Percentiles rank a stretch among this genome's conserved stretches.
Evolutionary conservation across 53 echinoderm and acorn worm species (phyloP).

Genomic region (Echinometra lucunter): DNA sequence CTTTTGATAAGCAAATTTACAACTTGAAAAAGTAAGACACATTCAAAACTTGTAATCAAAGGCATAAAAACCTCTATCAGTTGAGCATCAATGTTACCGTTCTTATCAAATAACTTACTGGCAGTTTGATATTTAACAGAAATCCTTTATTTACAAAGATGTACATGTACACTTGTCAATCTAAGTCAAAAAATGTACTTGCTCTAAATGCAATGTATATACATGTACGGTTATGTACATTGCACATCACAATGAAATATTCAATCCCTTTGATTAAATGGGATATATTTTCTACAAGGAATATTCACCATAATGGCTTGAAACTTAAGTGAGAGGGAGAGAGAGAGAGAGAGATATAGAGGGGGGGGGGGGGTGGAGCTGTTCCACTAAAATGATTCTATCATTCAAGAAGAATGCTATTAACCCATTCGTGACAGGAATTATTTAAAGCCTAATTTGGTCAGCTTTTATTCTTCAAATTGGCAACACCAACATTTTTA

Average conservation of each 20-base stretch:
- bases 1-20: background rate
- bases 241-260: background rate
- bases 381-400: too few relatives aligned
- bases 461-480: too few relatives aligned
- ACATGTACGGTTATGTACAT: background rate
- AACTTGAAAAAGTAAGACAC: conserved; percentile 39
- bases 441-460: too few relatives aligned
- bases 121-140: background rate
- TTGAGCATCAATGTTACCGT: background rate
- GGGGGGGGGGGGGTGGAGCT: too few relatives aligned
- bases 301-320: too few relatives aligned
- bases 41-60: background rate
- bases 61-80: background rate
- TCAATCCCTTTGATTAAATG: background rate
- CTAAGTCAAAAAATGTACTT: background rate
- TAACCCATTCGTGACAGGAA: too few relatives aligned
- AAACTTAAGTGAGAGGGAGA: too few relatives aligned
- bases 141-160: conserved; percentile 25
- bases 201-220: background rate
- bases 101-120: conserved; percentile 24
- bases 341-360: too few relatives aligned
- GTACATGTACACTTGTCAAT: background rate
- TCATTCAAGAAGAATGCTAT: too few relatives aligned
- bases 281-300: background rate
- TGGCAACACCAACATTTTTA: too few relatives aligned